These are phyloP conservation scores for Drosophila rellima DNA, from an alignment of 2,888 invertebrate genomes.

Conservation along the genomic window DNA sequence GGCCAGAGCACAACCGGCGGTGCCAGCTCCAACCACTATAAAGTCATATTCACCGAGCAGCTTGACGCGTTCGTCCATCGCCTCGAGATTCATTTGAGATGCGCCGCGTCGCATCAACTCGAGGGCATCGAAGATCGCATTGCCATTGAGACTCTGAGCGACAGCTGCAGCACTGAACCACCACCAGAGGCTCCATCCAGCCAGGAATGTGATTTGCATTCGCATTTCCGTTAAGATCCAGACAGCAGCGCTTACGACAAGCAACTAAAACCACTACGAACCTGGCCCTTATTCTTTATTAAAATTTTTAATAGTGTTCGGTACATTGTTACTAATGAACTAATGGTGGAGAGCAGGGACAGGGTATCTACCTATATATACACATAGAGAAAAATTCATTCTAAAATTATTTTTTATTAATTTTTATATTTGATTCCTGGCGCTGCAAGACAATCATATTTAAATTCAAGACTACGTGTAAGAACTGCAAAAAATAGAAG, in stretches of 20 bases:
- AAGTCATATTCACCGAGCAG: constrained; percentile 89
- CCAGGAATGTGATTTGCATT: constrained; percentile 15
- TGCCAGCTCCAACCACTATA: constrained; percentile 92
- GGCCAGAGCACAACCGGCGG: constrained; percentile 92
- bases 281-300: neutral
- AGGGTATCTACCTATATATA: neutral
- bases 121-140: constrained; percentile 43
- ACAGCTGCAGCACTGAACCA: neutral
- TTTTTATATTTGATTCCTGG: no score
- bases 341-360: neutral
- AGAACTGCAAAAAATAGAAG: no score
- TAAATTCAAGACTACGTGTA: no score
- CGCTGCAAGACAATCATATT: no score
- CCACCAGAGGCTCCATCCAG: neutral
- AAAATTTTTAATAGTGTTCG: neutral
- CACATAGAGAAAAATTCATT: no score
- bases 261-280: neutral
- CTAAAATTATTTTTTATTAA: no score
- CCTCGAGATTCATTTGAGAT: constrained; percentile 72
- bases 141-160: constrained; percentile 39
- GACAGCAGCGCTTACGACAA: neutral
- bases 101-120: constrained; percentile 77
- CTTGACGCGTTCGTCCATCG: constrained; percentile 61
- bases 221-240: constrained; percentile 3
- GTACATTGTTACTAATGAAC: neutral